Percentiles rank a stretch among this genome's conserved stretches.
Conservation (phyloP, 2,888 invertebrate genomes). For the Chrysomela aeneicollis region DNA sequence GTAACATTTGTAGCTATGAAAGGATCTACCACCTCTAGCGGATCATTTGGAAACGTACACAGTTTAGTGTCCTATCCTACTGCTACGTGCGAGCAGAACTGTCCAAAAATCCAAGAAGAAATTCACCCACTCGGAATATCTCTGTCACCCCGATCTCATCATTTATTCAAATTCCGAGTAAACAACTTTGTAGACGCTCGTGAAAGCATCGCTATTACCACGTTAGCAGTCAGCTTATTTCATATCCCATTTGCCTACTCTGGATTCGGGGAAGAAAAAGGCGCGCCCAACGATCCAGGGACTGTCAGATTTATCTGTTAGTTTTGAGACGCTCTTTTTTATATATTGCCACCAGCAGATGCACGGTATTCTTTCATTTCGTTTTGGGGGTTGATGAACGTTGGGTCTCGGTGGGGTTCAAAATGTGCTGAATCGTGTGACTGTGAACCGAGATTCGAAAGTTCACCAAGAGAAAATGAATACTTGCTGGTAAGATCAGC, state of each 20-base stretch:
- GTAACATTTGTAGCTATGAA: too few species aligned
- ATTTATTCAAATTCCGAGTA: conserved; percentile 43
- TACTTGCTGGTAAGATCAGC: too few species aligned
- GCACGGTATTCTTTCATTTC: not conserved
- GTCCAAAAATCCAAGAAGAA: too few species aligned
- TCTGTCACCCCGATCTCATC: conserved; percentile 42
- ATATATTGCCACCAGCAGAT: conserved; percentile 29
- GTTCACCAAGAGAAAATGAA: too few species aligned
- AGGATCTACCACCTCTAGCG: too few species aligned
- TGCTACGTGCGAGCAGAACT: too few species aligned
- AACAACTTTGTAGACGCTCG: conserved; percentile 35
- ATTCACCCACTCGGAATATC: not conserved
- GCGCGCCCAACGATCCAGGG: conserved; percentile 31
- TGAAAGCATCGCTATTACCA: conserved; percentile 39
- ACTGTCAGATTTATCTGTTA: conserved; percentile 37
- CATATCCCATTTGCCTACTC: conserved; percentile 53
- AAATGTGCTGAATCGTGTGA: not conserved
- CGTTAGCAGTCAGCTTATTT: conserved; percentile 48
- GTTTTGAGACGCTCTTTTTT: conserved; percentile 17
- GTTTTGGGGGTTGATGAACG: conserved; percentile 3
- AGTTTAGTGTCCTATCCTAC: too few species aligned
- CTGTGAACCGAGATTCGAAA: too few species aligned
- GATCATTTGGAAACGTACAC: too few species aligned
- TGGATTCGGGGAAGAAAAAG: conserved; percentile 52
- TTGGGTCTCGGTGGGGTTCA: not conserved